Base-by-base conservation (phyloP, 2,113 vertebrate genomes). In the Pterocles gutturalis region DNA sequence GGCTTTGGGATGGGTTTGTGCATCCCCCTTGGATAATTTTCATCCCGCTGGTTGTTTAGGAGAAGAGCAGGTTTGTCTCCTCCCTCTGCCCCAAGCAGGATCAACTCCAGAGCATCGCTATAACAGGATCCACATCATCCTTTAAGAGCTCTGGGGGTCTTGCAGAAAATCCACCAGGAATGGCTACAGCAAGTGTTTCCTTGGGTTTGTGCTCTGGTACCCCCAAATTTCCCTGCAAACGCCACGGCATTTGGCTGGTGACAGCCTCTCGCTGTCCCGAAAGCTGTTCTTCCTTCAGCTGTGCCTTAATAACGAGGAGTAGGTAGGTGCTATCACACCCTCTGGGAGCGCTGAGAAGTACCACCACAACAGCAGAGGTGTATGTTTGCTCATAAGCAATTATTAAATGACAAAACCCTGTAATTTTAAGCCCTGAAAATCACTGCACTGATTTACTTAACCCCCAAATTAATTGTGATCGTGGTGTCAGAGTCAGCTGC, bases 311-410 rank as follows among this genome's bases (percentile, higher is more conserved):
- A 21, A 8, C 4, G 13, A 34, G 9, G 70, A 92, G 91, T 86
- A 83, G 91, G 93, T 70, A 90, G 94, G 95, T 93, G 94, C 95
- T 61, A 89, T 96, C 94, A 83, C 93, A 92, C 78, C 90, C 73
- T 90, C 91, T 25, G 77, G 69, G 57, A 82, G 83, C 3, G 1
- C 72, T 64, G 29, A n/a, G 13, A 61, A 91, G 83, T 71, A 45
- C 36, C 87, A 43, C 73, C 76, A 80, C 89, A 92, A 83, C 86
- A 67, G 88, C 91, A 90, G 82, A 89, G 87, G 71, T 90, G 83
- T 87, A 6, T 95, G 96, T 95, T 97, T 97, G 92, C 92, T 96
- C 89, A 64, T 57, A 51, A 77, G 82, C 84, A 90, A 94, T 95
- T 94, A 96, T 79, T 17, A 43, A 89, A 91, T 83, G 92, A 89